These are phyloP conservation scores for Neoniphon sammara DNA, from an alignment of 2,797 vertebrate species.

Conservation along the genomic window DNA sequence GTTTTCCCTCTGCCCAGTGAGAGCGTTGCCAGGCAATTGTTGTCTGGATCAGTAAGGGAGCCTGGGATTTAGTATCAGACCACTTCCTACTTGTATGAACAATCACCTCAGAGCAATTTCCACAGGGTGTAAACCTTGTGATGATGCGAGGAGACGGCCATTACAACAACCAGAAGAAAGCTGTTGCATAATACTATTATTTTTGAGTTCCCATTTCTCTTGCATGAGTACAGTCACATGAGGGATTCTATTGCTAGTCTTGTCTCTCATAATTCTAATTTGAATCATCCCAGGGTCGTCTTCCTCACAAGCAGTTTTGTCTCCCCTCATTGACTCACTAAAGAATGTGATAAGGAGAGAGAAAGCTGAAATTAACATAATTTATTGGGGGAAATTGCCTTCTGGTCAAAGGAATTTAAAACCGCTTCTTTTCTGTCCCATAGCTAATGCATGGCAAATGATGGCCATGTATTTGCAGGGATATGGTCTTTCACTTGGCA, in stretches of 20 bases:
- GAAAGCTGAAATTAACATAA: slow-evolving; percentile 77
- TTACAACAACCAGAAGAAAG: slow-evolving; percentile 66
- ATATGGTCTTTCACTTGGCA: slow-evolving; percentile 69
- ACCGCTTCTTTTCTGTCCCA: slow-evolving; percentile 73
- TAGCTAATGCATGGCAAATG: slow-evolving; percentile 76
- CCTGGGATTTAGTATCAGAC: slow-evolving; percentile 76
- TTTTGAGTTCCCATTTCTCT: slow-evolving; percentile 40
- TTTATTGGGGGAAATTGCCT: slow-evolving; percentile 81
- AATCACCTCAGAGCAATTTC: slow-evolving; percentile 70
- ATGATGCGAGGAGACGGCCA: slow-evolving; percentile 76
- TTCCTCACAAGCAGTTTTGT: slow-evolving; percentile 69
- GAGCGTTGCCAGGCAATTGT: slow-evolving; percentile 79
- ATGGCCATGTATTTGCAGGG: slow-evolving; percentile 68
- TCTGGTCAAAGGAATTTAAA: slow-evolving; percentile 79
- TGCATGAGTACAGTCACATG: slow-evolving; percentile 37
- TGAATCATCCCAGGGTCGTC: slow-evolving; percentile 66
- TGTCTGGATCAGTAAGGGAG: slow-evolving; percentile 74
- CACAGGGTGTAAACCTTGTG: slow-evolving; percentile 64
- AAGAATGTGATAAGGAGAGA: slow-evolving; percentile 69
- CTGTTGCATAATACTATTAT: slow-evolving; percentile 68
- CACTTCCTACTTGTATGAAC: slow-evolving; percentile 69
- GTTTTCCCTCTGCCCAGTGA: slow-evolving; percentile 59
- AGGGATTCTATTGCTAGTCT: slow-evolving; percentile 54
- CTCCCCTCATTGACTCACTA: slow-evolving; percentile 73
- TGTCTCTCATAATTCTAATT: slow-evolving; percentile 56